A percentile compares a stretch with the other conserved stretches of the same genome.
Conservation (phyloP, 2,888 invertebrate genomes). For the Saturnia pavonia region DNA sequence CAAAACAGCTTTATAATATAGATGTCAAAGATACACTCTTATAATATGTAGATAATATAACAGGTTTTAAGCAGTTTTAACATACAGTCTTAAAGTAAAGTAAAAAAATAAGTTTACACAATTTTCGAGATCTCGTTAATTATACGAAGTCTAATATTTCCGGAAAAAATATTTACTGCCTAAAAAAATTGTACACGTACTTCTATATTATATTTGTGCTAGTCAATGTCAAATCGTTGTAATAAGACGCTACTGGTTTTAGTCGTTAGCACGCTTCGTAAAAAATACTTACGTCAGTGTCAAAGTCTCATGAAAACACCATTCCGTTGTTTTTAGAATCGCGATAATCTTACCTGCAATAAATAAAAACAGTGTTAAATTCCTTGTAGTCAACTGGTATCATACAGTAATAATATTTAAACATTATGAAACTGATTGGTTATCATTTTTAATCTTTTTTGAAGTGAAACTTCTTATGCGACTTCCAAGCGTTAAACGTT, state of each 20-base stretch:
- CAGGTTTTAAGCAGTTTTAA: neutral
- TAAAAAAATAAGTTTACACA: neutral
- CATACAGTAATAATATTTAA: neutral
- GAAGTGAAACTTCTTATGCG: too few species aligned
- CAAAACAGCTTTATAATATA: too few species aligned
- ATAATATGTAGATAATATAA: neutral
- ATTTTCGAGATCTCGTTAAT: neutral
- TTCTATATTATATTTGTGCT: neutral
- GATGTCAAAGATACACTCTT: neutral
- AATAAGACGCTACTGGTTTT: constrained; percentile 7
- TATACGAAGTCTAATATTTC: neutral
- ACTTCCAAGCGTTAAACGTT: too few species aligned
- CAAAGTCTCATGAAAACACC: constrained; percentile 46
- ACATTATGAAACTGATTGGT: too few species aligned
- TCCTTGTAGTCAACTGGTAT: neutral
- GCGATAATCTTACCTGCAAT: constrained; percentile 6
- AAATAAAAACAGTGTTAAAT: neutral
- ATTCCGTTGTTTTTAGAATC: constrained; percentile 22
- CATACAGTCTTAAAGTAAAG: neutral
- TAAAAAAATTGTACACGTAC: neutral
- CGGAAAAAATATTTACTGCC: neutral
- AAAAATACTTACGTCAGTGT: constrained; percentile 66
- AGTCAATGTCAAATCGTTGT: constrained; percentile 9
- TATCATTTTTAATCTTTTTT: too few species aligned
- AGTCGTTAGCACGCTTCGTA: constrained; percentile 31